Conservation (phyloP, 2,797 vertebrate genomes). For the Enteromius unitaeniatus region DNA sequence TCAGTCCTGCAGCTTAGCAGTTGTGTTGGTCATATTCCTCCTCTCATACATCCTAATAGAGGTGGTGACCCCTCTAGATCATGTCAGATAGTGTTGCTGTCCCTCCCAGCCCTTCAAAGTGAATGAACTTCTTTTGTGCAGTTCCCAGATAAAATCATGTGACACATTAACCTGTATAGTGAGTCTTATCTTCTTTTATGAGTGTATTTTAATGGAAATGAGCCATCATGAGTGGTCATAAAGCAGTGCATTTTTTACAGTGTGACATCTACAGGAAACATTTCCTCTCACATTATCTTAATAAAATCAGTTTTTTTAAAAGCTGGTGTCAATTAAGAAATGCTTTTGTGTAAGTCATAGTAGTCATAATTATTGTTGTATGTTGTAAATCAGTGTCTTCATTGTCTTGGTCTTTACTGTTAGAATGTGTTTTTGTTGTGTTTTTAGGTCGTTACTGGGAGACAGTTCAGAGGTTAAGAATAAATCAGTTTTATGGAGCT, state of each 20-base stretch:
- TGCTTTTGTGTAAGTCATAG: no score
- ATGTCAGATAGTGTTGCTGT: slow-evolving; percentile 9
- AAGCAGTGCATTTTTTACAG: slow-evolving; percentile 1
- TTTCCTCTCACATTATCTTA: not conserved
- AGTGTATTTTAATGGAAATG: slow-evolving; percentile 37
- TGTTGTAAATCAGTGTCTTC: not conserved
- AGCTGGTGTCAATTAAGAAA: not conserved
- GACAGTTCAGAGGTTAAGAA: slow-evolving; percentile 88
- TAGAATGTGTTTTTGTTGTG: slow-evolving; percentile 10
- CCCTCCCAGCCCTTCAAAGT: not conserved
- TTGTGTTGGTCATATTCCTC: not conserved
- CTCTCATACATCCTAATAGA: not conserved
- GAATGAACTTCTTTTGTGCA: slow-evolving; percentile 1
- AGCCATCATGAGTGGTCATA: not conserved
- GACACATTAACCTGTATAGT: slow-evolving; percentile 27
- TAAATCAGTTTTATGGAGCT: slow-evolving; percentile 96
- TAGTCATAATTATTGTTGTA: not conserved
- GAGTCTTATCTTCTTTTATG: slow-evolving; percentile 45
- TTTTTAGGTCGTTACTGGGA: slow-evolving; percentile 94
- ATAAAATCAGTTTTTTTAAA: not conserved
- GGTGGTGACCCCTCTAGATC: slow-evolving; percentile 9
- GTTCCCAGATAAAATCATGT: not conserved
- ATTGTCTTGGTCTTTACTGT: slow-evolving; percentile 34
- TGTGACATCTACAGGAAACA: not conserved
- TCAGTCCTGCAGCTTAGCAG: not conserved